These are phyloP conservation scores for Anolis apletophallus DNA, from an alignment of 2,797 vertebrate species.

Conservation along the genomic window DNA sequence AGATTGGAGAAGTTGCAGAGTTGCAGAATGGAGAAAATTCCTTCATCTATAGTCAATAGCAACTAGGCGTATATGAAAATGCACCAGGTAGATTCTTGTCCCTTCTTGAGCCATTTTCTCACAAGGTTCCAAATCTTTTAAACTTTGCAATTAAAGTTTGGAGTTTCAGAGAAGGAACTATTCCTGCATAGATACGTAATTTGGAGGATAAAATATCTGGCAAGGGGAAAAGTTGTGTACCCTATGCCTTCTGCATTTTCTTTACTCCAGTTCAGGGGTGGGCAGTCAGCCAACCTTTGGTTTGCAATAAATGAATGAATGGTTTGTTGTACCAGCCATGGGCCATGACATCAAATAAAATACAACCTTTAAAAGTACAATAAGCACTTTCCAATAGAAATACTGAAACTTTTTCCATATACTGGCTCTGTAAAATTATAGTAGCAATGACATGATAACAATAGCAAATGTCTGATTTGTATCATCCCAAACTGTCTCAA, in stretches of 20 bases:
- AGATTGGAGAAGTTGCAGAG: background rate
- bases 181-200: background rate
- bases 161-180: background rate
- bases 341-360: too few relatives aligned
- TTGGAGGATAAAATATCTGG: background rate
- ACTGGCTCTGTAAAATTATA: too few relatives aligned
- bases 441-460: too few relatives aligned
- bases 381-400: too few relatives aligned
- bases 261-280: background rate
- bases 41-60: background rate
- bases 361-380: too few relatives aligned
- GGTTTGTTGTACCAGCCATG: too few relatives aligned
- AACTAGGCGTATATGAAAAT: too few relatives aligned
- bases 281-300: too few relatives aligned
- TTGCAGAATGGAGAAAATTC: background rate
- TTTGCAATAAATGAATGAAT: too few relatives aligned
- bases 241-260: background rate
- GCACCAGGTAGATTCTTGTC: background rate
- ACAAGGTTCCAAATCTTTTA: background rate
- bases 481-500: too few relatives aligned
- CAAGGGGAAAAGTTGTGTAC: background rate
- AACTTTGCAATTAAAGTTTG: background rate
- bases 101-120: background rate
- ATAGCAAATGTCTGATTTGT: too few relatives aligned
- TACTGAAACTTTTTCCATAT: too few relatives aligned